Conservation (phyloP, 1,140 invertebrate genomes). For the Elymnias hypermnestra region DNA sequence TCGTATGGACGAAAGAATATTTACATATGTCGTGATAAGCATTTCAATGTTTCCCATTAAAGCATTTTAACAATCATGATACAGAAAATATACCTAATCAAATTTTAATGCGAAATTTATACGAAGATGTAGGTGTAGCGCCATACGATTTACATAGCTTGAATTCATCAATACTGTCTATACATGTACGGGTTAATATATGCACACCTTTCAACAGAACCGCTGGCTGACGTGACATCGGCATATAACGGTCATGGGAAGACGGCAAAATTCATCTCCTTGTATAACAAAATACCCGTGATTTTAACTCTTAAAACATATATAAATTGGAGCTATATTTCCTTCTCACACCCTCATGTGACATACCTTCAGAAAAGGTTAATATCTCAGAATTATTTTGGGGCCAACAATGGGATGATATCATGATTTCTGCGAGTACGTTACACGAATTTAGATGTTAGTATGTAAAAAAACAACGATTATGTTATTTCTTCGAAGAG, state of each 20-base stretch:
- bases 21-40: too few species aligned
- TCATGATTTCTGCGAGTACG: slow-evolving; percentile 1
- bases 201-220: slow-evolving; percentile 7
- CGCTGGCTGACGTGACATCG: slow-evolving; percentile 5
- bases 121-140: too few species aligned
- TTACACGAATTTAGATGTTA: neutral
- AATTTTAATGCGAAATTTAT: too few species aligned
- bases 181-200: slow-evolving; percentile 5
- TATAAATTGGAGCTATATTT: too few species aligned
- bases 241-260: slow-evolving; percentile 10
- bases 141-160: too few species aligned
- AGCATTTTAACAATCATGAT: too few species aligned
- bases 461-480: neutral
- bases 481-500: slow-evolving; percentile 3
- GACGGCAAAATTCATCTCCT: slow-evolving; percentile 4
- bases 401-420: slow-evolving; percentile 3
- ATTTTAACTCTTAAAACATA: neutral
- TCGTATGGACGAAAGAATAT: too few species aligned
- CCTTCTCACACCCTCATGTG: too few species aligned
- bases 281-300: neutral
- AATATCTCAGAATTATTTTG: neutral
- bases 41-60: too few species aligned
- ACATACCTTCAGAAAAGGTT: too few species aligned
- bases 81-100: too few species aligned
- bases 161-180: neutral